phyloP scores from a whole-genome alignment of 92 coral and sea anemone genomes.

The Siderastrea siderea region DNA sequence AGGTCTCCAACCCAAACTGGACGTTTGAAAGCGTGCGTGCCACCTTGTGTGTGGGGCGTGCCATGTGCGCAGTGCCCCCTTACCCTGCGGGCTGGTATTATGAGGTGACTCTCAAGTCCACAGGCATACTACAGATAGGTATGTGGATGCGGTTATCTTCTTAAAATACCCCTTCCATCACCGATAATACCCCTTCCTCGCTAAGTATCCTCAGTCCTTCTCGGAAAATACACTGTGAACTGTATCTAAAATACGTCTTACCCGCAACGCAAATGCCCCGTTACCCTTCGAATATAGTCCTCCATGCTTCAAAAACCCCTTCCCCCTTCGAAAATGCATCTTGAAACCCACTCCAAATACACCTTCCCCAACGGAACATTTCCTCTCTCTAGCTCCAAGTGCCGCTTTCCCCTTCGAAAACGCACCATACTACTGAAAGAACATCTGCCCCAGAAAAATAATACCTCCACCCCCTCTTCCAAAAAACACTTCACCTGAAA shows the following conservation, averaged over 20 bases:
- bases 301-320: too few species aligned
- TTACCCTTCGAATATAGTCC: too few species aligned
- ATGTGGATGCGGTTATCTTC: neutral
- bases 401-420: neutral
- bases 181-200: neutral
- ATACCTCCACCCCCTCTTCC: too few species aligned
- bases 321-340: too few species aligned
- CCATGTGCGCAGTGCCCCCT: conserved; percentile 66
- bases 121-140: conserved; percentile 96
- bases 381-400: neutral
- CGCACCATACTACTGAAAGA: too few species aligned
- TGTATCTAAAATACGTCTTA: too few species aligned
- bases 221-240: neutral
- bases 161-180: neutral
- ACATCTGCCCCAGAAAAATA: too few species aligned
- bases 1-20: conserved; percentile 94
- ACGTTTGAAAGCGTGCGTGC: conserved; percentile 98
- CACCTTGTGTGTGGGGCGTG: conserved; percentile 87
- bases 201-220: too few species aligned
- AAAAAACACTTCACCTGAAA: too few species aligned
- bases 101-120: conserved; percentile 92
- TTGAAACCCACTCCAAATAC: too few species aligned
- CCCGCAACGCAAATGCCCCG: too few species aligned
- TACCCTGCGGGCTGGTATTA: conserved; percentile 98
- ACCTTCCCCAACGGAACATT: too few species aligned